Conservation (phyloP, 2,888 invertebrate species). For the Pterostichus niger region DNA sequence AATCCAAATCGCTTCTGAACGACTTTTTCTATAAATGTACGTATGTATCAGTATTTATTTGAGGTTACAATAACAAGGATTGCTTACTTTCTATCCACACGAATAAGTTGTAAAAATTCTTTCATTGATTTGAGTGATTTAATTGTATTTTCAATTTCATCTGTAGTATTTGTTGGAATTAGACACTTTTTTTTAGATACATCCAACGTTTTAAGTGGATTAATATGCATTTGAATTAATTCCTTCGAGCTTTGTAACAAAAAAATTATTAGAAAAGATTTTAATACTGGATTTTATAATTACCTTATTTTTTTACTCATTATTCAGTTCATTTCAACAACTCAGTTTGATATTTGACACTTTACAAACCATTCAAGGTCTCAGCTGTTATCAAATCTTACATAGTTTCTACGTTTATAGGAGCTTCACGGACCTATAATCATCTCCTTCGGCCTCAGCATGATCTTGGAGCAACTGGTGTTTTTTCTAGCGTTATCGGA, state of each 20-base stretch:
- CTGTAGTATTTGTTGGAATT: constrained; percentile 68
- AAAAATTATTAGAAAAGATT: background rate
- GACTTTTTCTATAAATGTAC: constrained; percentile 70
- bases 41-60: background rate
- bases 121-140: constrained; percentile 70
- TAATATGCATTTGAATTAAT: constrained; percentile 72
- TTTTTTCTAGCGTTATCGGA: too few species aligned
- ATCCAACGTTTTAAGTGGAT: constrained; percentile 72
- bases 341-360: background rate
- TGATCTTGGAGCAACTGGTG: too few species aligned
- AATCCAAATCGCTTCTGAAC: constrained; percentile 73
- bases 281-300: background rate
- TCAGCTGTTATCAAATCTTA: too few species aligned
- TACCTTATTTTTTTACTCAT: constrained; percentile 33
- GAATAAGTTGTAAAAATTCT: constrained; percentile 69
- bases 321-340: background rate
- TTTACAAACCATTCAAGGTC: too few species aligned
- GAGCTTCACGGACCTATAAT: too few species aligned
- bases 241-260: constrained; percentile 70
- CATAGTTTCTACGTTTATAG: too few species aligned
- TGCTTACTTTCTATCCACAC: constrained; percentile 73
- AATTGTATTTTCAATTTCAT: constrained; percentile 68
- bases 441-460: too few species aligned
- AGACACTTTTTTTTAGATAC: constrained; percentile 71
- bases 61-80: background rate